phyloP scores from a whole-genome alignment of 2,113 vertebrate genomes.

The Brachionichthys hirsutus region DNA sequence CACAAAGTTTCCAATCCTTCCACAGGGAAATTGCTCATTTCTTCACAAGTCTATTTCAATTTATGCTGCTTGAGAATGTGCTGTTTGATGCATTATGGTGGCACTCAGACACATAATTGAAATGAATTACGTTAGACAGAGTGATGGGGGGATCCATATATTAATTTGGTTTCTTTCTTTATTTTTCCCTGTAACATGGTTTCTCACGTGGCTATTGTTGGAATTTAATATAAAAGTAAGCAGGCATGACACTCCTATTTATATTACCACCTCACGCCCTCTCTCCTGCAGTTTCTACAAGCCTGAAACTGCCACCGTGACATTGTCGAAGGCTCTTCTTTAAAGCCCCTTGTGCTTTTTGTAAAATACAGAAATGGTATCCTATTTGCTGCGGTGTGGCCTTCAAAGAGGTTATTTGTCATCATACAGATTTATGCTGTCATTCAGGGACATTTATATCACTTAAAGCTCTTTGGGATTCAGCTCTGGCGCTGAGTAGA shows the following conservation, averaged over 20 bases:
- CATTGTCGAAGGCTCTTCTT: conserved; percentile 57
- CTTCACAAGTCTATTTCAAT: conserved; percentile 80
- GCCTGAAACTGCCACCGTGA: conserved; percentile 69
- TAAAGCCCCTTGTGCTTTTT: conserved; percentile 49
- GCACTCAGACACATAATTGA: conserved; percentile 64
- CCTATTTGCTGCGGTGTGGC: conserved; percentile 66
- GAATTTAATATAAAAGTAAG: conserved; percentile 72
- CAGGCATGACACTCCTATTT: conserved; percentile 69
- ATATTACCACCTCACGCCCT: conserved; percentile 56
- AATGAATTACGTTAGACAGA: conserved; percentile 72
- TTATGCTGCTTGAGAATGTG: conserved; percentile 62
- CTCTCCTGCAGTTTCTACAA: conserved; percentile 42
- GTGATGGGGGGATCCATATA: conserved; percentile 38
- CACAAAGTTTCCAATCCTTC: conserved; percentile 76
- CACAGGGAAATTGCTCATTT: conserved; percentile 82
- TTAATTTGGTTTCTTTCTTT: conserved; percentile 66
- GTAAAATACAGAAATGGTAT: conserved; percentile 73
- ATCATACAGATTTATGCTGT: conserved; percentile 76
- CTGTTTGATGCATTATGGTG: conserved; percentile 74
- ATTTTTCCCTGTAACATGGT: conserved; percentile 51
- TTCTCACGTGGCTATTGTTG: conserved; percentile 51
- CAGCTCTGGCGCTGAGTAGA: conserved; percentile 52
- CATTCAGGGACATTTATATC: conserved; percentile 79
- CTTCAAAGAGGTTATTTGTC: conserved; percentile 80
- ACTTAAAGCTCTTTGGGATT: conserved; percentile 75